Evolutionary conservation across 2,113 vertebrate species (phyloP).

Genomic region (Aptenodytes patagonicus): DNA sequence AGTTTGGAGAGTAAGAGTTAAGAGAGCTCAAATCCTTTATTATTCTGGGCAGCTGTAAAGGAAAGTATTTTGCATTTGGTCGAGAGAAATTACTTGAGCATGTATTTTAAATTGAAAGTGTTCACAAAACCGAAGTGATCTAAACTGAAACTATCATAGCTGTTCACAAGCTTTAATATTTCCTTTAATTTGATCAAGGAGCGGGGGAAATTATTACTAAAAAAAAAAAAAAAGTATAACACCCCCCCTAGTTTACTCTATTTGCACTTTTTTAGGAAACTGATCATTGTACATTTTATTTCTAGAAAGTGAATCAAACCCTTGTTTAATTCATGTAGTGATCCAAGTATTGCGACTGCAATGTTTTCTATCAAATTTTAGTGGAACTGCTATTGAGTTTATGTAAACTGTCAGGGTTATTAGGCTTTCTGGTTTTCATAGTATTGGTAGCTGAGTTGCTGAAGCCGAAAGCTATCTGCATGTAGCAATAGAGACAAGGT

Average conservation of each 20-base stretch:
- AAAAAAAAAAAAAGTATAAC: background rate
- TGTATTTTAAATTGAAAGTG: slow-evolving; percentile 16
- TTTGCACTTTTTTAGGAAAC: background rate
- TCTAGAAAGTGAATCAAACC: background rate
- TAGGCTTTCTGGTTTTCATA: background rate
- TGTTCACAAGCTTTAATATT: background rate
- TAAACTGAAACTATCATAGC: background rate
- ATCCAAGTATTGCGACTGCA: background rate
- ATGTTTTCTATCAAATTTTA: background rate
- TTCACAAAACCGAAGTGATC: background rate
- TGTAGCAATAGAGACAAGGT: background rate
- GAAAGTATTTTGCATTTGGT: slow-evolving; percentile 54
- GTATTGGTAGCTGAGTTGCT: background rate
- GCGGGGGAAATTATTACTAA: background rate
- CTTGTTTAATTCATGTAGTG: background rate
- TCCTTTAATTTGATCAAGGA: background rate
- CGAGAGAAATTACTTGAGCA: background rate
- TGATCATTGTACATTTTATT: background rate
- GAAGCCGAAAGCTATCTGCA: background rate
- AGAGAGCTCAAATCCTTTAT: slow-evolving; percentile 55
- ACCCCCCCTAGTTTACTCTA: too few species aligned
- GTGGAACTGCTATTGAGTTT: background rate
- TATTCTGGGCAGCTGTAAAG: slow-evolving; percentile 62
- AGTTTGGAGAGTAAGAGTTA: slow-evolving; percentile 43
- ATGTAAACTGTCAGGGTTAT: background rate